Conservation (phyloP, 2,797 vertebrate genomes). For the Pelochelys cantorii region DNA sequence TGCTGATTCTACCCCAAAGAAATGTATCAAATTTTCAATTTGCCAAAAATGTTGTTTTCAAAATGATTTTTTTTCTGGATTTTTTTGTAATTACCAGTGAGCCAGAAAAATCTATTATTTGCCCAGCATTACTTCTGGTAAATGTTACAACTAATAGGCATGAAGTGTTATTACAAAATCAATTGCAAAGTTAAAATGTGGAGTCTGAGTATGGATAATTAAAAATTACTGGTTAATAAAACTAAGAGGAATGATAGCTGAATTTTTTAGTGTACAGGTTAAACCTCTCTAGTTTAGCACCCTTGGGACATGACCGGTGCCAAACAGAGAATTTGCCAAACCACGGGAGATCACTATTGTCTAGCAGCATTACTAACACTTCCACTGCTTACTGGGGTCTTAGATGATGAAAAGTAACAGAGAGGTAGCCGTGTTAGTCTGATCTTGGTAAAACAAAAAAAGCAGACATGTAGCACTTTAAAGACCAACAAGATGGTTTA, state of each 20-base stretch:
- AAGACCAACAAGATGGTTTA: too few species aligned
- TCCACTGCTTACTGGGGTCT: too few species aligned
- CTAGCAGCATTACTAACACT: too few species aligned
- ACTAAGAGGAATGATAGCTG: not conserved
- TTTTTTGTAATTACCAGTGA: not conserved
- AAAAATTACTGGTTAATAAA: not conserved
- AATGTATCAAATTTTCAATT: not conserved
- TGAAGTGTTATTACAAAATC: not conserved
- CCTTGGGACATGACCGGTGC: too few species aligned
- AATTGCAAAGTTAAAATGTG: not conserved
- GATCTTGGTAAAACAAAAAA: too few species aligned
- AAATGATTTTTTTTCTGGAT: not conserved
- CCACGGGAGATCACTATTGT: too few species aligned
- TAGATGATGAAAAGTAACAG: too few species aligned
- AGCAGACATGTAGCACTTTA: too few species aligned
- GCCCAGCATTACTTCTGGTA: not conserved
- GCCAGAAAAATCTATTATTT: not conserved
- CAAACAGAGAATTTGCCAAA: too few species aligned
- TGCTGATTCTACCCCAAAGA: not conserved
- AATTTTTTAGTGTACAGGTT: not conserved
- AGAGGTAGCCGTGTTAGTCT: too few species aligned
- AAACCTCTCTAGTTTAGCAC: too few species aligned
- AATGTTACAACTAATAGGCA: not conserved
- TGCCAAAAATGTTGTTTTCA: not conserved
- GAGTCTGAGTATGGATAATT: not conserved